Base-by-base conservation (phyloP, 1,140 invertebrate species). In the Philaenus spumarius region DNA sequence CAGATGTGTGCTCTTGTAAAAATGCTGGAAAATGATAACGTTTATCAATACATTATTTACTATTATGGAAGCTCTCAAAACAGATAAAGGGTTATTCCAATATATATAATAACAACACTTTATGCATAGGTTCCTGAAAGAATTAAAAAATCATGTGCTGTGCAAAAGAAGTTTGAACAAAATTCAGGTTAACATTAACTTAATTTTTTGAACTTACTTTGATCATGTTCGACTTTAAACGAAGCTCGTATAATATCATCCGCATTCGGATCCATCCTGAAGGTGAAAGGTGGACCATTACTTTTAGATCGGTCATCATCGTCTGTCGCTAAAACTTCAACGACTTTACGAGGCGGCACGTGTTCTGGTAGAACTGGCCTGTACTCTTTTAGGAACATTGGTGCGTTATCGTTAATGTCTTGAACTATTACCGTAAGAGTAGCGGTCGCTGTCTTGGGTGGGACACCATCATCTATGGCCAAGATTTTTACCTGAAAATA, bases 391-490 rank as follows among this genome's bases (percentile, higher is more conserved):
- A 92, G 77, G 75, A 95, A 94, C 61, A 86, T 88, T 1, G 93
- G 93, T 1, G 89, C 86, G 72, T 92, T 97, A 68, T 98, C 96
- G 72, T 98, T 98, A 55, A 98, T 94, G 68, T 98, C 95, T 70
- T 90, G 88, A 0, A 98, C 93, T 59, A 94, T 91, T 0, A 98
- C 91, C 0, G 91, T 94, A 15, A 98, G 76, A 1, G 93, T 97
- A 0, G 94, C 95, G 1, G 94, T 97, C 2, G 95, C 94, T 4
- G 94, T 98, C 75, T 93, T 90, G 0, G 93, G 86, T 7, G 95
- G 95, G 15, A 90, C 83, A 19, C 93, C 94, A 73, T 97, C 93
- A 71, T 97, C 94, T 68, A 95, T 95, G 0, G 93, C 94, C 65
- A 96, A 78, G 62, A 97, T 95, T 80, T 95, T 94, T 1, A 96